phyloP scores from a whole-genome alignment of 1,140 invertebrate species.

The Lucilia cuprina region DNA sequence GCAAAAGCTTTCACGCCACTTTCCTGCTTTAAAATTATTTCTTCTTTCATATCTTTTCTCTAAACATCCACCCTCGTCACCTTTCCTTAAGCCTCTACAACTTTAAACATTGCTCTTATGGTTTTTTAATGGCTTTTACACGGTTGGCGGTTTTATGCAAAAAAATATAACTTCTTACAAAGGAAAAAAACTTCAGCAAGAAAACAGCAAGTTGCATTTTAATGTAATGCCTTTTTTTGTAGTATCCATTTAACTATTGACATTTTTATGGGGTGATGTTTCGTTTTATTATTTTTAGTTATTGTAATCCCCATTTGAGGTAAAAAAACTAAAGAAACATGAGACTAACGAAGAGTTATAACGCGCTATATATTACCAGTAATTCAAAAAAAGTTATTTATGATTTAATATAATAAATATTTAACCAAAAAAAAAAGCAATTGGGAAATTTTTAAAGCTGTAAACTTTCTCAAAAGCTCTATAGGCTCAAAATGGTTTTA shows the following conservation, averaged over 20 bases:
- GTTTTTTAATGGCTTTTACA: slow-evolving; percentile 31
- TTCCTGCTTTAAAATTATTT: no score
- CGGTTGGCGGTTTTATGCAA: slow-evolving; percentile 19
- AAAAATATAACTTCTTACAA: not conserved
- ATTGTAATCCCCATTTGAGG: not conserved
- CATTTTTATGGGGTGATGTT: slow-evolving; percentile 34
- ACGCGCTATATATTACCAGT: not conserved
- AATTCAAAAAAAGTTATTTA: not conserved
- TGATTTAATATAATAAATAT: not conserved
- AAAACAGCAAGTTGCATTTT: not conserved
- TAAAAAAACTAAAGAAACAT: not conserved
- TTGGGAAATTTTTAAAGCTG: not conserved
- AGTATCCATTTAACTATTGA: slow-evolving; percentile 29
- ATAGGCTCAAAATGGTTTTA: no score
- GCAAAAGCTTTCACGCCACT: no score
- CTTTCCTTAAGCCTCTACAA: not conserved
- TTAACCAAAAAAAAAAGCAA: not conserved
- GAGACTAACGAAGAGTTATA: not conserved
- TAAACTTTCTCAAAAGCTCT: not conserved
- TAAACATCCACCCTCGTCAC: no score
- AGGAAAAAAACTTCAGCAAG: no score
- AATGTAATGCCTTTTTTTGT: not conserved
- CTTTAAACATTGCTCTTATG: slow-evolving; percentile 12
- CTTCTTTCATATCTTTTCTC: no score
- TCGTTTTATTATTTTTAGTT: not conserved